phyloP scores from a whole-genome alignment of 92 coral and sea anemone species.

The Epizoanthus fatuus region DNA sequence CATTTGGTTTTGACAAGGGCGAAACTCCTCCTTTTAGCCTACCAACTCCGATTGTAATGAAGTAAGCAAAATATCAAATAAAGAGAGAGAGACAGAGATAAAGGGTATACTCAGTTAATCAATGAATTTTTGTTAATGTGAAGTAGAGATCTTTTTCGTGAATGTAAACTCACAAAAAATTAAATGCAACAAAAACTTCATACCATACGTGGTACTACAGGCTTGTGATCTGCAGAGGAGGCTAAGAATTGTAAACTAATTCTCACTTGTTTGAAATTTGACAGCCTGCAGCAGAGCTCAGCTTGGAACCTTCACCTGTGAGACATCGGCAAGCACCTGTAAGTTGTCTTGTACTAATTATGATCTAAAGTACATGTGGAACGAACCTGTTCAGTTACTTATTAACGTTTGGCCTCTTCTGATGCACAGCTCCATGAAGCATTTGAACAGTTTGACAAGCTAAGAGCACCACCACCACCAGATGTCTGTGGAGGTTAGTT shows the following conservation, averaged over 20 bases:
- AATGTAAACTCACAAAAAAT: too few relatives aligned
- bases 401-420: neutral
- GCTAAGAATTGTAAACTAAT: neutral
- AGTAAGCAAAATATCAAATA: too few relatives aligned
- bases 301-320: constrained; percentile 95
- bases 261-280: neutral
- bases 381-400: neutral
- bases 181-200: too few relatives aligned
- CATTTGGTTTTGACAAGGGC: too few relatives aligned
- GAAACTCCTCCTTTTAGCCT: too few relatives aligned
- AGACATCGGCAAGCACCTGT: constrained; percentile 95
- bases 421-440: constrained; percentile 83
- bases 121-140: too few relatives aligned
- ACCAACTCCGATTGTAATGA: too few relatives aligned
- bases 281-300: constrained; percentile 97
- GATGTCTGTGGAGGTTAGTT: constrained; percentile 81
- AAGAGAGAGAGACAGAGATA: too few relatives aligned
- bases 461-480: constrained; percentile 79
- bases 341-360: constrained; percentile 24
- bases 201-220: too few relatives aligned
- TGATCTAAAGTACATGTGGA: neutral
- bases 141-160: too few relatives aligned
- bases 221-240: too few relatives aligned
- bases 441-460: constrained; percentile 76
- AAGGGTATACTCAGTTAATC: too few relatives aligned